These are phyloP conservation scores for Drosophila seguyi DNA, from an alignment of 1,140 invertebrate genomes.

Conservation along the genomic window DNA sequence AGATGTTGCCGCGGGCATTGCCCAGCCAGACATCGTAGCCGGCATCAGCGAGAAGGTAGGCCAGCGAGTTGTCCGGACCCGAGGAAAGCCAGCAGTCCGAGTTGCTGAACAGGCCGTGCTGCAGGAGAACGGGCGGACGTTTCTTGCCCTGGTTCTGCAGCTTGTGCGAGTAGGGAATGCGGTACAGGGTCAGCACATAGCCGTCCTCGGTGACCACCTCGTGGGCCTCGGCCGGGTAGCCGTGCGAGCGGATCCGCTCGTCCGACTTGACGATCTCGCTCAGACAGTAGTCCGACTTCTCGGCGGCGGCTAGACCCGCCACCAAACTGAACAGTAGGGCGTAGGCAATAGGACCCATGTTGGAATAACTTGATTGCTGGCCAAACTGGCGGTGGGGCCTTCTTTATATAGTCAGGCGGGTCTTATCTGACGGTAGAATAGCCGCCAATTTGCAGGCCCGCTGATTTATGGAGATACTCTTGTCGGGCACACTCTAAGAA, in stretches of 20 bases:
- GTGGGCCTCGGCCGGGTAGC: slow-evolving; percentile 65
- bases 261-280: slow-evolving; percentile 53
- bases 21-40: slow-evolving; percentile 91
- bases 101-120: slow-evolving; percentile 77
- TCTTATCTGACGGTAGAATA: slow-evolving; percentile 29
- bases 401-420: slow-evolving; percentile 39
- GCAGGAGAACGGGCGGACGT: slow-evolving; percentile 58
- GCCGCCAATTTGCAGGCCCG: background rate
- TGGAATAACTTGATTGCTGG: slow-evolving; percentile 31
- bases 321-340: slow-evolving; percentile 39
- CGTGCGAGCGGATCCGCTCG: slow-evolving; percentile 61
- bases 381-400: slow-evolving; percentile 1
- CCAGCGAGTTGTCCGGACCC: slow-evolving; percentile 69
- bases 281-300: slow-evolving; percentile 36
- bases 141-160: slow-evolving; percentile 40
- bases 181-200: slow-evolving; percentile 67
- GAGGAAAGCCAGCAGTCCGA: slow-evolving; percentile 66
- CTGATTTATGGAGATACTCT: slow-evolving; percentile 39
- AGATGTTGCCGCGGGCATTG: slow-evolving; percentile 89
- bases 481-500: slow-evolving; percentile 5
- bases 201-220: slow-evolving; percentile 62
- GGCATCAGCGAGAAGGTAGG: slow-evolving; percentile 89
- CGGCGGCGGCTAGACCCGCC: slow-evolving; percentile 27
- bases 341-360: slow-evolving; percentile 42
- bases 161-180: slow-evolving; percentile 72